Evolutionary conservation across 2,888 invertebrate species (phyloP).

Genomic region (Coleophora deauratella): DNA sequence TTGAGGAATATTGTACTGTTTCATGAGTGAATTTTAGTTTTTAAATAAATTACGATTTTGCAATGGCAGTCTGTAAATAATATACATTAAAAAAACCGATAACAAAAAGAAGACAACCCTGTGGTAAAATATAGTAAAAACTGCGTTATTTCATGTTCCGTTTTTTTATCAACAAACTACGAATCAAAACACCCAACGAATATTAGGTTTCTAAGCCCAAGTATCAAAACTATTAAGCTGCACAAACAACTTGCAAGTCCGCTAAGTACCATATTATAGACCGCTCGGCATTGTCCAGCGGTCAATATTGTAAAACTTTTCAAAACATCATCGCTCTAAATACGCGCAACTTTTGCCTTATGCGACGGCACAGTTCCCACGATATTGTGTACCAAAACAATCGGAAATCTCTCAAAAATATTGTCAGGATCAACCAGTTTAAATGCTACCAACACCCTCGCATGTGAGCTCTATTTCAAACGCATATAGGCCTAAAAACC

Average conservation of each 20-base stretch:
- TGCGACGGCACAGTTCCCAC: constrained; percentile 47
- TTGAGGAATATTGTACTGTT: no score
- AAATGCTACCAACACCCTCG: constrained; percentile 4
- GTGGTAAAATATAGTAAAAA: no score
- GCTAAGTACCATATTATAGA: constrained; percentile 62
- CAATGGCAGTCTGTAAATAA: no score
- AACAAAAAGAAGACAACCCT: no score
- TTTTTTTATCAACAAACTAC: no score
- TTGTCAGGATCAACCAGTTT: constrained; percentile 24
- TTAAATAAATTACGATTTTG: no score
- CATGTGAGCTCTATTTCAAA: no score
- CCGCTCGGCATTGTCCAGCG: constrained; percentile 49
- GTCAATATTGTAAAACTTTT: constrained; percentile 46
- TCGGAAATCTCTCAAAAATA: constrained; percentile 48
- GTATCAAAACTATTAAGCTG: constrained; percentile 30
- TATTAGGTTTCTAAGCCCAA: constrained; percentile 15
- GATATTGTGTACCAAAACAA: constrained; percentile 47
- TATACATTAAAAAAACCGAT: no score
- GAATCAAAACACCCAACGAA: neutral
- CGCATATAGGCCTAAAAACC: no score
- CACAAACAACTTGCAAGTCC: constrained; percentile 10
- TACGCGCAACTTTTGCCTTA: constrained; percentile 18
- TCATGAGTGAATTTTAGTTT: no score
- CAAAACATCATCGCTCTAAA: constrained; percentile 27
- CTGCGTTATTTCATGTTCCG: no score